Base-by-base conservation (phyloP, 37 sponge, comb jelly and placozoan species). In the Aphrocallistes beatrix region DNA sequence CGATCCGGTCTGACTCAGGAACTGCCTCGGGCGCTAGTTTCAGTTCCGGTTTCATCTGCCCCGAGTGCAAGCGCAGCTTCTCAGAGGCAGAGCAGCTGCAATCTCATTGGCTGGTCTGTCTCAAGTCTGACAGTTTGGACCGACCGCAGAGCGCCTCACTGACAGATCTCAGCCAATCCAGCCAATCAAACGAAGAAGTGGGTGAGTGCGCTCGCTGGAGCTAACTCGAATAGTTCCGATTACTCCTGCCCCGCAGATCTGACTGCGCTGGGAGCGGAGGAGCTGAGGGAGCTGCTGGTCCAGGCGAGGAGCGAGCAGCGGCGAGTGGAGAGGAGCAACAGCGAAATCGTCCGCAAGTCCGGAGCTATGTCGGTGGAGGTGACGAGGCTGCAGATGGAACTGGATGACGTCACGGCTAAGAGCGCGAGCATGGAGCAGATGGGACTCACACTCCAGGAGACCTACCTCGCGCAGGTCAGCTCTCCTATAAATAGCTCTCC, bases 41-140 rank as follows among this genome's bases (percentile, higher is more conserved):
- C 17, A 30, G 75, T 60, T 13, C 25, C 75, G 75, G 17, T 3
- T 60, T 60, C 75, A 19, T 60, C 34, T 60, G 75, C n/a, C 75
- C 75, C 28, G 75, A 60, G 3, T 60, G 75, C 34, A 60, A 60
- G n/a, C 75, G n/a, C 28, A 60, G 75, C 75, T 60, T 60, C 75
- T 1, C 75, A 3, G 75, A 60, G 75, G 10, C 75, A 6, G 75
- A 60, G 17, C 25, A 21, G 25, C 75, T 60, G 25, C 75, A 60
- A 60, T 60, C 75, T 13, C 75, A 60, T 60, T 60, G 75, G 75
- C 75, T 60, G 34, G 75, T 28, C 3, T 60, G 75, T 60, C 25
- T 60, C 32, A 60, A 30, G 6, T n/a, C n/a, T n/a, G n/a, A n/a
- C n/a, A n/a, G n/a, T n/a, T n/a, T n/a, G n/a, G n/a, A n/a, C n/a